These are phyloP conservation scores for Ornithorhynchus anatinus DNA, from an alignment of 2,113 vertebrate genomes.

Conservation along the genomic window DNA sequence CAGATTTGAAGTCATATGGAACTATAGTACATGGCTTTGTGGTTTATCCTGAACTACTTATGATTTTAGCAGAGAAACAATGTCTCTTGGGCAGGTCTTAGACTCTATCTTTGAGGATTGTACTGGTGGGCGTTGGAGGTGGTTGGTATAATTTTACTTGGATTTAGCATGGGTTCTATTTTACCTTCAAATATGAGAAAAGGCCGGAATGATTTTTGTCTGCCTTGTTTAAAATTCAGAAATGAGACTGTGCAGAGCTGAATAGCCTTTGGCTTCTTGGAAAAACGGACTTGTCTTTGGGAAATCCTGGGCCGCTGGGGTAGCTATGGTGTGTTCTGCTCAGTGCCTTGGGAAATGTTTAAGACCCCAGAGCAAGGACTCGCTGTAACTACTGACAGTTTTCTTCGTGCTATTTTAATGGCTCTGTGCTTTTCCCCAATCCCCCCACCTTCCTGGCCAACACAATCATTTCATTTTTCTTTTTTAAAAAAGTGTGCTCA, in stretches of 20 bases:
- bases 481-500: not conserved
- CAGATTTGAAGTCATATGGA: not conserved
- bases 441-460: not conserved
- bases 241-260: not conserved
- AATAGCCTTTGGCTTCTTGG: not conserved
- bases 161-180: too few species aligned
- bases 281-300: not conserved
- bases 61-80: not conserved
- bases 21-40: not conserved
- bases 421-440: not conserved
- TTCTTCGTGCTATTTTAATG: not conserved
- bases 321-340: not conserved
- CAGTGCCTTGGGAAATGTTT: not conserved
- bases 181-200: conserved; percentile 4
- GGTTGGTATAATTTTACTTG: too few species aligned
- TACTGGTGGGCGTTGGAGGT: not conserved
- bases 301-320: not conserved
- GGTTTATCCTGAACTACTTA: not conserved
- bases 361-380: not conserved
- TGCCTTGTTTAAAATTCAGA: not conserved
- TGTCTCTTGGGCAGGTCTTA: not conserved
- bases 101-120: not conserved
- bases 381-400: not conserved
- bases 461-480: not conserved
- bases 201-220: not conserved